Evolutionary conservation across 2,888 invertebrate genomes (phyloP).

Genomic region (Stenoptilia bipunctidactyla): DNA sequence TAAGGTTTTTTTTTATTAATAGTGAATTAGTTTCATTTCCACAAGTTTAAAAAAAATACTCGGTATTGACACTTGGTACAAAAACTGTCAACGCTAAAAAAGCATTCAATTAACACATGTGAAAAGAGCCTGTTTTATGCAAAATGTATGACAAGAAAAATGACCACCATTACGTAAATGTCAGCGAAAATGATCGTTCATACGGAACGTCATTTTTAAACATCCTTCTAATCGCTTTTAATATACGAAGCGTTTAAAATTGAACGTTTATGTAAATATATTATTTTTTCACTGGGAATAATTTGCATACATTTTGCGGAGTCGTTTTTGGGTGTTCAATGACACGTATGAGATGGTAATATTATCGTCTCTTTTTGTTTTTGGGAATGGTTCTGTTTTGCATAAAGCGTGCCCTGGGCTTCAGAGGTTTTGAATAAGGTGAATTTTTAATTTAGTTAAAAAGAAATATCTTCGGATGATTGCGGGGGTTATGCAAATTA

Average conservation of each 20-base stretch:
- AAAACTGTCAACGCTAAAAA: no score
- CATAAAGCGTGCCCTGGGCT: slow-evolving; percentile 27
- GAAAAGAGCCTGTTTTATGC: no score
- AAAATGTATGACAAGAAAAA: no score
- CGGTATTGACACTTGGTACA: no score
- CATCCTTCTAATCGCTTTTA: slow-evolving; percentile 26
- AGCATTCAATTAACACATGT: not conserved
- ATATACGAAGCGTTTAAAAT: slow-evolving; percentile 33
- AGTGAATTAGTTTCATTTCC: no score
- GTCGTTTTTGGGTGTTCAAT: slow-evolving; percentile 35
- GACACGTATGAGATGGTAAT: slow-evolving; percentile 39
- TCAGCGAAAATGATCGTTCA: no score
- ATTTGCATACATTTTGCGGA: slow-evolving; percentile 24
- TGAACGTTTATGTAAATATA: slow-evolving; percentile 36
- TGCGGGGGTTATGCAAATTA: not conserved
- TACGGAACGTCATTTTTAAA: no score
- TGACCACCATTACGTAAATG: no score
- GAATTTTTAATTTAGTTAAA: slow-evolving; percentile 6
- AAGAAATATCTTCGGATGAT: not conserved
- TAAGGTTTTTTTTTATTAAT: no score
- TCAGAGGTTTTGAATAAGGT: slow-evolving; percentile 1
- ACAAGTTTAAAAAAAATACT: no score
- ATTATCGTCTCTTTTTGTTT: slow-evolving; percentile 29
- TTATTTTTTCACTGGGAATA: slow-evolving; percentile 1
- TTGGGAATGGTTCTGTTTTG: slow-evolving; percentile 25